Conservation (phyloP, 2,797 vertebrate genomes). For the Sebastes taczanowskii region DNA sequence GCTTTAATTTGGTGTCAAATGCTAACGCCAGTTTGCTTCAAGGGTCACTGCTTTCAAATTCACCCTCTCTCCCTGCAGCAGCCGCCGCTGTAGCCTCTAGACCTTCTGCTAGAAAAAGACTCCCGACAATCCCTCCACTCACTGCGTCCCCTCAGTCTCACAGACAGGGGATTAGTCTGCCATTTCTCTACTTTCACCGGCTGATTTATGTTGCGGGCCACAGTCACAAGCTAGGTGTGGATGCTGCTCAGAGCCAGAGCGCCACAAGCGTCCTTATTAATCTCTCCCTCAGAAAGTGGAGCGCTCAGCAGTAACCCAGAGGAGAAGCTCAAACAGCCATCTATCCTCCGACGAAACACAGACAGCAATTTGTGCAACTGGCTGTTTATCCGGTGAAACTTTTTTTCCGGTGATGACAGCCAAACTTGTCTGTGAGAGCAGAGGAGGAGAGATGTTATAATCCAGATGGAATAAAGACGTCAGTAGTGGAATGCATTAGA, state of each 20-base stretch:
- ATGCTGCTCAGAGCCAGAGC: constrained; percentile 49
- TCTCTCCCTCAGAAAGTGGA: constrained; percentile 70
- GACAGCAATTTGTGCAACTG: constrained; percentile 67
- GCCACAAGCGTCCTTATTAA: constrained; percentile 69
- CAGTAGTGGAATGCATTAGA: background rate
- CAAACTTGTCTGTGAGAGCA: constrained; percentile 16
- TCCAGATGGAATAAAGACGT: constrained; percentile 34
- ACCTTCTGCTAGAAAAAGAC: constrained; percentile 45
- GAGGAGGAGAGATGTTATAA: constrained; percentile 21
- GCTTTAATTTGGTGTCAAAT: constrained; percentile 51
- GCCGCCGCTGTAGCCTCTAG: background rate
- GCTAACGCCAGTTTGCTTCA: constrained; percentile 23
- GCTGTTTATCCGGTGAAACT: constrained; percentile 51
- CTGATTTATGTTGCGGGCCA: constrained; percentile 68
- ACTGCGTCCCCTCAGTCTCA: constrained; percentile 48
- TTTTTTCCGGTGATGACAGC: constrained; percentile 52
- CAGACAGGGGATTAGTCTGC: constrained; percentile 53
- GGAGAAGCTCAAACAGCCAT: constrained; percentile 74
- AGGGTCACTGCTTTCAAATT: constrained; percentile 52
- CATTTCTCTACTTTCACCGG: constrained; percentile 29
- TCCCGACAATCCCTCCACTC: constrained; percentile 45
- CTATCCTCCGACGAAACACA: constrained; percentile 66
- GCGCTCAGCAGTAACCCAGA: constrained; percentile 72
- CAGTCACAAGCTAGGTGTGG: constrained; percentile 57
- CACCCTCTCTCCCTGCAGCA: constrained; percentile 7